Conservation (phyloP, 2,113 vertebrate species). For the Steatornis caripensis region DNA sequence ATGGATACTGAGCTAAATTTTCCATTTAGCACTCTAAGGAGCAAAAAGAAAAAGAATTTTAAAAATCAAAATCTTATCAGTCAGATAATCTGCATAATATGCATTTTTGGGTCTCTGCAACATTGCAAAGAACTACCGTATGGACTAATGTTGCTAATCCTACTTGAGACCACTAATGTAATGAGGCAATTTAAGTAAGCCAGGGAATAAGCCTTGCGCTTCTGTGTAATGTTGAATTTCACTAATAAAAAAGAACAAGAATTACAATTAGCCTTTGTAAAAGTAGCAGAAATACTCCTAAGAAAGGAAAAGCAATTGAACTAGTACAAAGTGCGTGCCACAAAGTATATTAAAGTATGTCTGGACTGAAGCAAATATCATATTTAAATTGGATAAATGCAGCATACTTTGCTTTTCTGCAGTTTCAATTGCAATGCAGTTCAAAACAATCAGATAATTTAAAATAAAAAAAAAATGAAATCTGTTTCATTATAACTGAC, state of each 20-base stretch:
- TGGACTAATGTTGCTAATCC: slow-evolving; percentile 16
- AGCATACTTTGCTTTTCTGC: neutral
- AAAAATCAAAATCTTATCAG: neutral
- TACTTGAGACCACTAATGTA: neutral
- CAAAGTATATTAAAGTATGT: neutral
- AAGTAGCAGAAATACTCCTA: neutral
- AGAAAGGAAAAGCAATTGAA: neutral
- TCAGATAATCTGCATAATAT: neutral
- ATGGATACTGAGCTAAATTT: neutral
- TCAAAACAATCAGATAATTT: neutral
- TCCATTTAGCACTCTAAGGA: neutral
- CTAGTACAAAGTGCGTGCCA: neutral
- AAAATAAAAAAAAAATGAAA: neutral
- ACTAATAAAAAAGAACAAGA: slow-evolving; percentile 14
- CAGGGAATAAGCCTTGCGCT: neutral
- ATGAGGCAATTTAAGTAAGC: slow-evolving; percentile 23
- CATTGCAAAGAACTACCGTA: neutral
- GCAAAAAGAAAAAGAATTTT: neutral
- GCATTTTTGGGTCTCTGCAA: neutral
- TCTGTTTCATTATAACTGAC: neutral
- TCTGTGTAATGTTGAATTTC: neutral
- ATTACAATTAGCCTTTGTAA: neutral
- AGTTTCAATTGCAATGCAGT: neutral
- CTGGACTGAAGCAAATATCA: neutral
- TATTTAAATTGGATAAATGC: neutral